Base-by-base conservation (phyloP, 2,888 invertebrate genomes). In the Abrostola triplasia region DNA sequence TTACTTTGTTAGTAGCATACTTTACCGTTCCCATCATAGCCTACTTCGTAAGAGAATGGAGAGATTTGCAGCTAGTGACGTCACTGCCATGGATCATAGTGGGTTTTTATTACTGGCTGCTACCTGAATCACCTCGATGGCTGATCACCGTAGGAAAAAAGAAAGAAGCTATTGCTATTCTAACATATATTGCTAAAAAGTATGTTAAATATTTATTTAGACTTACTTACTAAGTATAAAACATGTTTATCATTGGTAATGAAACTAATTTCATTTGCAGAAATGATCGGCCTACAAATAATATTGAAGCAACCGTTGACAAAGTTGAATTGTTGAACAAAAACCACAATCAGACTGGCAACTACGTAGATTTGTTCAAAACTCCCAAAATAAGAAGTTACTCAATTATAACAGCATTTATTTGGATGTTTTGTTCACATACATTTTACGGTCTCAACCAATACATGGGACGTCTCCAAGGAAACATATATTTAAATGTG, bases 371-470 rank as follows among this genome's bases (percentile, higher is more conserved):
- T 85, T 88, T 97, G 35, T 95, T 97, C 64, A 95, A 95, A 61
- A 96, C 97, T 0, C 96, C 96, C 0, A 96, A 96, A 83, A 95
- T 97, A 85, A 93, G 97, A 67, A 80, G 92, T 11, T 97, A 97
- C 82, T 96, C 97, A 0, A 83, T 97, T 1, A 95, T 96, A 53
- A 96, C 96, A 77, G 96, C 96, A 65, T 96, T 96, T 67, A 95
- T 96, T 76, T 98, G 98, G 98, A 92, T 97, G 68, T 97, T 97
- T 6, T 97, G 97, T 61, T 96, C 98, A 6, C 95, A 98, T 86
- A 96, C 97, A 54, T 97, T 97, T 88, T 98, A 97, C 80, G 98
- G 98, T 0, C 95, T 98, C 44, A 96, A 97, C 35, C 97, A 98
- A 83, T 98, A 97, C 84, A 96, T 97, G 55, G 97, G 97, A 0